Evolutionary conservation across 2,888 invertebrate species (phyloP).

Genomic region (Diplazon laetatorius): DNA sequence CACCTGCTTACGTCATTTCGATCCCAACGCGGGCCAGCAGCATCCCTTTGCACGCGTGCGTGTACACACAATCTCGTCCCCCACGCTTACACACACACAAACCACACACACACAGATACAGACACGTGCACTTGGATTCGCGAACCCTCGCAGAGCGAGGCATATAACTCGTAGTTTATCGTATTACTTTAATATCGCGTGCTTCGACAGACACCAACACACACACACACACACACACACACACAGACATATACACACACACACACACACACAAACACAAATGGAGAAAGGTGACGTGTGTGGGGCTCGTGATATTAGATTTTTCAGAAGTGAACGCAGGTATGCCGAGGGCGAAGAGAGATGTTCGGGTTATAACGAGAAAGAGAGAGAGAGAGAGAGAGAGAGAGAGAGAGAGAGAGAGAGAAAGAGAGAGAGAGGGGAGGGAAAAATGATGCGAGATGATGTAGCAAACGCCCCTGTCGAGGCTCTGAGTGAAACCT

Average conservation of each 20-base stretch:
- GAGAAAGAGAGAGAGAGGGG: conserved; percentile 20
- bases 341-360: conserved; percentile 30
- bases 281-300: conserved; percentile 28
- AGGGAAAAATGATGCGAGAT: conserved; percentile 37
- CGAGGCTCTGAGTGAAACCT: conserved; percentile 34
- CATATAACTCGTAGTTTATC: conserved; percentile 74
- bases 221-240: conserved; percentile 36
- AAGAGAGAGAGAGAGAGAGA: background rate
- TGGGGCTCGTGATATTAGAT: conserved; percentile 58
- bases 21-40: conserved; percentile 24
- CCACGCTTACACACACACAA: conserved; percentile 15
- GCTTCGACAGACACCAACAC: conserved; percentile 46
- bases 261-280: conserved; percentile 24
- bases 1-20: conserved; percentile 44
- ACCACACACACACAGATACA: conserved; percentile 9
- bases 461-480: conserved; percentile 40
- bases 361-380: conserved; percentile 26
- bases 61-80: background rate
- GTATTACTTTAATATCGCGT: conserved; percentile 71
- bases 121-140: conserved; percentile 7
- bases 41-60: conserved; percentile 22
- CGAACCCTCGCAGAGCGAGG: conserved; percentile 66
- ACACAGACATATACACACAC: conserved; percentile 34
- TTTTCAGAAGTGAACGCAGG: conserved; percentile 52
- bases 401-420: background rate